Evolutionary conservation across 2,888 invertebrate genomes (phyloP).

Genomic region (Ctenicera cuprea): DNA sequence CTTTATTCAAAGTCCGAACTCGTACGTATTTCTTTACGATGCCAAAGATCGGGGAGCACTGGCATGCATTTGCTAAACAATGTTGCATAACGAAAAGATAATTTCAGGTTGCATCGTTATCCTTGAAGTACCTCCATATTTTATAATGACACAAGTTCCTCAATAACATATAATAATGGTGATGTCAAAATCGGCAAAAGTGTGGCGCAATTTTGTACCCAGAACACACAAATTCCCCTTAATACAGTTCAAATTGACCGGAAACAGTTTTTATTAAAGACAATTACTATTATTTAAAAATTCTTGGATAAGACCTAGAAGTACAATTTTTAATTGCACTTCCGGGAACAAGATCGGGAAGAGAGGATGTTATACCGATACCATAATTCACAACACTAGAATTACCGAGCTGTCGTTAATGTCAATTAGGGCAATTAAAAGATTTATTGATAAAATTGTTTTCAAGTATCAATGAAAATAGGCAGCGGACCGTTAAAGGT

Average conservation of each 20-base stretch:
- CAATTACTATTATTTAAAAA: background rate
- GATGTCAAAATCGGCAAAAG: conserved; percentile 21
- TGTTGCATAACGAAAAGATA: conserved; percentile 48
- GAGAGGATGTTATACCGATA: background rate
- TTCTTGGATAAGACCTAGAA: background rate
- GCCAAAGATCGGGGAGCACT: conserved; percentile 34
- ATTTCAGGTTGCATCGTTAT: conserved; percentile 49
- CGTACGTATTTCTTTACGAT: conserved; percentile 26
- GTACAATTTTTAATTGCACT: background rate
- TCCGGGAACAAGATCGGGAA: no score
- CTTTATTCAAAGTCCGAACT: conserved; percentile 6
- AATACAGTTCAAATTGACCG: background rate
- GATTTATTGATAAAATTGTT: conserved; percentile 47
- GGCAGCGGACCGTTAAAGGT: conserved; percentile 50
- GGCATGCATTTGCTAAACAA: conserved; percentile 28
- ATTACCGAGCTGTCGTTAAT: conserved; percentile 11
- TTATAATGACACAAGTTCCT: conserved; percentile 47
- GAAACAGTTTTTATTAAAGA: background rate
- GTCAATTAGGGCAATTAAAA: conserved; percentile 46
- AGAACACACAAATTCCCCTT: background rate
- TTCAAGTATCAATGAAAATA: conserved; percentile 46
- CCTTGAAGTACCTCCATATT: conserved; percentile 50
- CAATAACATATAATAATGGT: conserved; percentile 42
- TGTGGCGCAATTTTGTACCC: conserved; percentile 17
- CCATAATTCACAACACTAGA: conserved; percentile 1